Evolutionary conservation across 2,888 invertebrate species (phyloP), one percentile per base, ranked within the genome.

Genomic region (Trichopoda pennipes): DNA sequence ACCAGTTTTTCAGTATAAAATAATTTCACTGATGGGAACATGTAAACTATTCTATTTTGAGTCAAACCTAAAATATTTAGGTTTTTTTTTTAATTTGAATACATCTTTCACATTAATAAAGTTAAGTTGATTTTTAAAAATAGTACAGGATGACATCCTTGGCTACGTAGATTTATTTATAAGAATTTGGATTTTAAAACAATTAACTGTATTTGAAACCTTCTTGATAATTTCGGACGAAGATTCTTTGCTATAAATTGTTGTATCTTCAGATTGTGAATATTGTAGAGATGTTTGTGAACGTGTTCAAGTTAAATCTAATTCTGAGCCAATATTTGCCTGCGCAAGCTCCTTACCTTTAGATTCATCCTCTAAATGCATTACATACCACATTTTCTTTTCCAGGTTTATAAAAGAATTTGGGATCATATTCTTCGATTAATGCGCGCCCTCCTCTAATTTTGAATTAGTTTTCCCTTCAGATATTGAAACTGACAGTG

Each of bases 21-120:
- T 49, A 85, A 85, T 75, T 83, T 84, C n/a, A 80, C 73, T 9
- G 63, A 75, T 38, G 84, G 72, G 73, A 73, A 76, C 9, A 74
- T 4, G 14, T 38, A 12, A 6, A 38, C 7, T 38, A 66, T 32
- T 6, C 3, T 10, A 53, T 77, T 38, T 38, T 77, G 78, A 23
- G 75, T 78, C 32, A 58, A 17, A 17, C 28, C 70, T 19, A 81
- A 70, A 32, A 17, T 60, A 35, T 28, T 23, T n/a, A 14, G 23
- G 3, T 47, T 47, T 28, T 17, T 47, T 47, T 17, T 28, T 16
- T 16, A 28, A 23, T 44, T 61, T 42, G n/a, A 47, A 47, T 47
- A 63, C 32, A 17, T 63, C 63, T 28, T 47, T 16, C 3, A 63
- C 28, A 47, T n/a, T 63, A n/a, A n/a, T 12, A 23, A 8, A 61